These are phyloP conservation scores for Stenodema calcarata DNA, from an alignment of 2,888 invertebrate genomes.

Conservation along the genomic window DNA sequence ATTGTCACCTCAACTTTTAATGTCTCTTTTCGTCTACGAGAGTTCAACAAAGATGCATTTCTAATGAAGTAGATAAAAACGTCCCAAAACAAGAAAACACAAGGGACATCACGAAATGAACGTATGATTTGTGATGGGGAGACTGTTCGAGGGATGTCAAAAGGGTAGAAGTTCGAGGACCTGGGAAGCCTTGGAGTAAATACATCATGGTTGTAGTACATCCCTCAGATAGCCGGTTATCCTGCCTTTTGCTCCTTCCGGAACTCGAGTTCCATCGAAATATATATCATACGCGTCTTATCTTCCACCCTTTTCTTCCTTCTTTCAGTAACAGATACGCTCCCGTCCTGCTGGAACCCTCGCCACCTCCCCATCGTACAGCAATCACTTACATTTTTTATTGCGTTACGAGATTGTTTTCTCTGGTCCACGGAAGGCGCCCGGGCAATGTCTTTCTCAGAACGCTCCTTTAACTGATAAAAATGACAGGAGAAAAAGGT, in stretches of 20 bases:
- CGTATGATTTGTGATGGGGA: conserved; percentile 32
- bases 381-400: conserved; percentile 37
- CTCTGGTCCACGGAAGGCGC: background rate
- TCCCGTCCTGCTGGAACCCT: background rate
- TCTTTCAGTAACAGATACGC: background rate
- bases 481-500: background rate
- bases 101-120: conserved; percentile 26
- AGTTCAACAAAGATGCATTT: conserved; percentile 39
- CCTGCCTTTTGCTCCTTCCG: background rate
- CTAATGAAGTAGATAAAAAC: conserved; percentile 43
- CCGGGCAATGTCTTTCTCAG: background rate
- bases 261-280: background rate
- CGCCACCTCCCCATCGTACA: background rate
- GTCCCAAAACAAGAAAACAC: conserved; percentile 7
- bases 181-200: conserved; percentile 11
- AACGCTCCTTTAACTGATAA: background rate
- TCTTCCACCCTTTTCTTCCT: background rate
- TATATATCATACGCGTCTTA: conserved; percentile 1
- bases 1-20: conserved; percentile 31
- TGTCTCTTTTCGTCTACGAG: background rate
- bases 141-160: background rate
- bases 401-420: conserved; percentile 38
- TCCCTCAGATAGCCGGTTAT: background rate
- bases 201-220: conserved; percentile 38
- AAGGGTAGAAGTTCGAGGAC: conserved; percentile 15